Conservation (phyloP, 2,797 vertebrate species). For the Arnoldichthys spilopterus region DNA sequence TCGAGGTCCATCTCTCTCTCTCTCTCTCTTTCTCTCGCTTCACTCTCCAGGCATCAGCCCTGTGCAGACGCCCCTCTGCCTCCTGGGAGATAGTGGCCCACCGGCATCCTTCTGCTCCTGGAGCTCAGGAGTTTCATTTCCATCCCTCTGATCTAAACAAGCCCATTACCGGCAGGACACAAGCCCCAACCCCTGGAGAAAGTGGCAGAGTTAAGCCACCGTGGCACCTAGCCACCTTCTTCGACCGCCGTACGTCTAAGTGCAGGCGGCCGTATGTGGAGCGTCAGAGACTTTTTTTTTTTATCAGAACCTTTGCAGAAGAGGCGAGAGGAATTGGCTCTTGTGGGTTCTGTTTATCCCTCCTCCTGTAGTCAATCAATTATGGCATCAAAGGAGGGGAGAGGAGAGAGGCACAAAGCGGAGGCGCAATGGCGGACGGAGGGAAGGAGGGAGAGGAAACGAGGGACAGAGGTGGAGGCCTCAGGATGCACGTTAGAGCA, state of each 20-base stretch:
- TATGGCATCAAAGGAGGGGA: conserved; percentile 82
- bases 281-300: conserved; percentile 50
- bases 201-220: conserved; percentile 76
- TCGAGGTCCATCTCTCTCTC: conserved; percentile 60
- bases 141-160: conserved; percentile 85
- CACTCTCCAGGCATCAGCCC: conserved; percentile 21
- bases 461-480: conserved; percentile 25
- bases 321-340: conserved; percentile 79
- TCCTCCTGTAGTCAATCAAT: conserved; percentile 85
- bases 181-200: conserved; percentile 65
- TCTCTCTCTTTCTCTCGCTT: conserved; percentile 52
- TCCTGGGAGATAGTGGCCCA: conserved; percentile 71
- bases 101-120: conserved; percentile 60
- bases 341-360: conserved; percentile 79
- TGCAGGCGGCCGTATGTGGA: conserved; percentile 58
- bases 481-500: conserved; percentile 60
- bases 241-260: conserved; percentile 65
- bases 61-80: conserved; percentile 51
- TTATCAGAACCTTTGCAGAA: conserved; percentile 80
- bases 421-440: conserved; percentile 39
- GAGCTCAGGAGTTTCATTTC: conserved; percentile 81
- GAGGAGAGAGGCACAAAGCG: conserved; percentile 72
- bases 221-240: conserved; percentile 76
- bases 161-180: conserved; percentile 78
- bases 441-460: conserved; percentile 27